These are phyloP conservation scores for Paracanthobrama guichenoti DNA, from an alignment of 2,113 vertebrate species.

Conservation along the genomic window DNA sequence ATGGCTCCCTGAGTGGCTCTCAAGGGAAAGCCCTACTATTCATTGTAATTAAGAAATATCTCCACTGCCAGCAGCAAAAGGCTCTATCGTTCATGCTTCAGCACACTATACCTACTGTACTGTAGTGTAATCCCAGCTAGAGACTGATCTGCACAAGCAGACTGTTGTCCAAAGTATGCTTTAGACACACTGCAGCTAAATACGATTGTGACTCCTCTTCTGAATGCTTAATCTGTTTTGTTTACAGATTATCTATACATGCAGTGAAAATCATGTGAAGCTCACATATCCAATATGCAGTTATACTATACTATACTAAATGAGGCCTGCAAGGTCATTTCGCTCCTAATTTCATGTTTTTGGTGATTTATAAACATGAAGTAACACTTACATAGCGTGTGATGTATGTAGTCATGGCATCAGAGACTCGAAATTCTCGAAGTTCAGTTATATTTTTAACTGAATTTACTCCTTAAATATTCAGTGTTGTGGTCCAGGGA, in stretches of 20 bases:
- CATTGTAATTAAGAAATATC: constrained; percentile 55
- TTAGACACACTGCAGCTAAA: constrained; percentile 20
- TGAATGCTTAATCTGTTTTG: not conserved
- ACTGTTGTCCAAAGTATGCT: constrained; percentile 13
- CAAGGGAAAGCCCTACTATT: constrained; percentile 45
- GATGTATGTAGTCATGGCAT: not conserved
- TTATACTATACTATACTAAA: not conserved
- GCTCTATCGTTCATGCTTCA: constrained; percentile 32
- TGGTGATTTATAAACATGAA: not conserved
- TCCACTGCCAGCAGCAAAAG: constrained; percentile 2
- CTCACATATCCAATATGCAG: not conserved
- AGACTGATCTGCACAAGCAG: not conserved
- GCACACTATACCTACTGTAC: constrained; percentile 37
- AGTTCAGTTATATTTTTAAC: not conserved
- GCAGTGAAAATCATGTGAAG: constrained; percentile 1
- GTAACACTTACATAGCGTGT: not conserved
- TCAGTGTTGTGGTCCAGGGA: not conserved
- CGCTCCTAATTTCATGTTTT: not conserved
- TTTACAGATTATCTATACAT: not conserved
- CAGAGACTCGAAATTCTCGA: not conserved
- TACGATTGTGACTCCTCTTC: constrained; percentile 14
- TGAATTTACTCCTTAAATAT: not conserved
- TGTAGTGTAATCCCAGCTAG: constrained; percentile 41
- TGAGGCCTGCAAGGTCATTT: not conserved
- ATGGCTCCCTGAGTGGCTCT: constrained; percentile 29